Base-by-base conservation (phyloP, 2,797 vertebrate genomes). In the Notolepis coatsorum region DNA sequence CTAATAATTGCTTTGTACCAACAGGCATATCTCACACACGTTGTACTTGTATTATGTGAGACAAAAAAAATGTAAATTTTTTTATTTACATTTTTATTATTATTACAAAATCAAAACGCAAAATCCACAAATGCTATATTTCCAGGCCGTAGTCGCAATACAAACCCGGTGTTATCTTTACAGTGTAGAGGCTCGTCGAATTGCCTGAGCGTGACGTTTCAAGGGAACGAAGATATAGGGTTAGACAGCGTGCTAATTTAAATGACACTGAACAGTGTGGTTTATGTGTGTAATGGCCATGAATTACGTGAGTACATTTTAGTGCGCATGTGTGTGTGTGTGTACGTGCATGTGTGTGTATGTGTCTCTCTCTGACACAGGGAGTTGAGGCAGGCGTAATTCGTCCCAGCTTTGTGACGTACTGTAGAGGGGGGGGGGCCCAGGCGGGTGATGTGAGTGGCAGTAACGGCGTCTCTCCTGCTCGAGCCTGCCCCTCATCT, bases 391-490 rank as follows among this genome's bases (percentile, higher is more conserved):
- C 79, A 80, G 84, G 77, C 77, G 75, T 87, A 86, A 85, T 88
- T 79, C 75, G 80, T 88, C 82, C 85, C 87, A 84, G 87, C 82
- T 75, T 77, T 73, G 83, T 91, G 89, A 91, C 86, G 84, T 89
- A 66, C n/a, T n/a, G n/a, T n/a, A n/a, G n/a, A n/a, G 77, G 80
- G 69, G 42, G 48, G 79, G 80, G 86, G 84, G 87, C 82, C 79
- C 80, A 62, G 81, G 75, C 84, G 79, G 84, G 66, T 68, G 77
- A 75, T 76, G 71, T 89, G 88, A 91, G 85, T 89, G 91, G 88
- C 91, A 90, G 88, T 85, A 89, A 91, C 88, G 88, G 85, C 80
- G 76, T 90, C 88, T 68, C 66, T 88, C 80, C 82, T 69, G 61
- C 88, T 84, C 30, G 50, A 86, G 80, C 79, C 77, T 77, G 84